A percentile compares a stretch with the other conserved stretches of the same genome.
Conservation (phyloP, 1,140 invertebrate species). For the Trichonephila clavata region DNA sequence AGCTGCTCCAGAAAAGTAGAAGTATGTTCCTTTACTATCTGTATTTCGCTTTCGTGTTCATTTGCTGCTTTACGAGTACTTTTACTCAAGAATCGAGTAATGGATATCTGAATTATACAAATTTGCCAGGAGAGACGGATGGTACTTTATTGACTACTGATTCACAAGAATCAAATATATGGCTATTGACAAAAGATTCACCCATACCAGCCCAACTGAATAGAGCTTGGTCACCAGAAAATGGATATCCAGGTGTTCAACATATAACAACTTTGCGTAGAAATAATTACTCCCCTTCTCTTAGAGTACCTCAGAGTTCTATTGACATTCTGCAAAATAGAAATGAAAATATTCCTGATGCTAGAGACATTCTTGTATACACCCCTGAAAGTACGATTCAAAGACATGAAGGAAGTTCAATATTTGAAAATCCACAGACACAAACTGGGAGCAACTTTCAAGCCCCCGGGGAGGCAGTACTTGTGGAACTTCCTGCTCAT, state of each 20-base stretch:
- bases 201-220: conserved; percentile 54
- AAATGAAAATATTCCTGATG: neutral
- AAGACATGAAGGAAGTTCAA: neutral
- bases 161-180: conserved; percentile 19
- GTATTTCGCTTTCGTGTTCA: neutral
- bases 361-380: neutral
- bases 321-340: neutral
- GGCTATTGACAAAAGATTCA: conserved; percentile 58
- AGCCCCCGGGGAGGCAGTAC: conserved; percentile 24
- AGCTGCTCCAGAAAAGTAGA: neutral
- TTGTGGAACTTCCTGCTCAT: conserved; percentile 43
- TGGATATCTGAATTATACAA: neutral
- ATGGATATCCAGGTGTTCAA: conserved; percentile 4
- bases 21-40: neutral
- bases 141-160: neutral
- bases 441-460: neutral
- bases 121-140: neutral
- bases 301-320: neutral
- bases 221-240: conserved; percentile 11
- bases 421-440: neutral
- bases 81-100: neutral
- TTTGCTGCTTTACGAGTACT: neutral
- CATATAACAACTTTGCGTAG: neutral
- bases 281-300: neutral
- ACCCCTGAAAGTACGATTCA: neutral